Evolutionary conservation across 1,140 invertebrate genomes (phyloP).

Genomic region (Lucilia cuprina): DNA sequence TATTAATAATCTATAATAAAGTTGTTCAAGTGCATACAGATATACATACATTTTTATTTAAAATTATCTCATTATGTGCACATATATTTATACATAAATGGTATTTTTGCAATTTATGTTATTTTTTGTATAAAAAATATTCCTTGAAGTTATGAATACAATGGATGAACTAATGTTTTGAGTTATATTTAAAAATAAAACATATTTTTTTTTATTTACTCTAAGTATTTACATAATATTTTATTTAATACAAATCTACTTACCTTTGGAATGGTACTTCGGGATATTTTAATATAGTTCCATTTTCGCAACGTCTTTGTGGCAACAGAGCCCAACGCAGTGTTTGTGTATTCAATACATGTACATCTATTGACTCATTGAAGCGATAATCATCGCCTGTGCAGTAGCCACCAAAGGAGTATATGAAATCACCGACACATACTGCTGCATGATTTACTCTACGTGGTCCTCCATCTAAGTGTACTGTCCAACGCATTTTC

Average conservation of each 20-base stretch:
- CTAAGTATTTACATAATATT: too few species aligned
- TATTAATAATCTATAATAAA: too few species aligned
- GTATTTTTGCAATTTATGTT: too few species aligned
- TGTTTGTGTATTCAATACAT: conserved; percentile 81
- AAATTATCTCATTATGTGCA: too few species aligned
- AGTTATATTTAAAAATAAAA: too few species aligned
- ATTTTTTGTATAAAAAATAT: too few species aligned
- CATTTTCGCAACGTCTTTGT: conserved; percentile 48
- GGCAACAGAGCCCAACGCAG: conserved; percentile 66
- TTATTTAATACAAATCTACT: not conserved
- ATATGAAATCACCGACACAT: conserved; percentile 79
- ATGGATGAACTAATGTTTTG: too few species aligned
- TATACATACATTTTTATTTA: too few species aligned
- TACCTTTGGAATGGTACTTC: conserved; percentile 67
- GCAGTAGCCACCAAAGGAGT: conserved; percentile 90
- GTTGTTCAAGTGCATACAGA: too few species aligned
- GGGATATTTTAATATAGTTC: conserved; percentile 61
- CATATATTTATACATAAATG: too few species aligned
- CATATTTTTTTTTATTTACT: too few species aligned
- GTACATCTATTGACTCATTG: conserved; percentile 82
- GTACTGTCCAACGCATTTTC: conserved; percentile 79
- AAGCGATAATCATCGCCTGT: conserved; percentile 77
- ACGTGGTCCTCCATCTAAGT: conserved; percentile 77
- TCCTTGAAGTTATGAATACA: too few species aligned
- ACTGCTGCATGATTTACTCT: conserved; percentile 90